Evolutionary conservation across 2,797 vertebrate species (phyloP).

Genomic region (Manis pentadactyla): DNA sequence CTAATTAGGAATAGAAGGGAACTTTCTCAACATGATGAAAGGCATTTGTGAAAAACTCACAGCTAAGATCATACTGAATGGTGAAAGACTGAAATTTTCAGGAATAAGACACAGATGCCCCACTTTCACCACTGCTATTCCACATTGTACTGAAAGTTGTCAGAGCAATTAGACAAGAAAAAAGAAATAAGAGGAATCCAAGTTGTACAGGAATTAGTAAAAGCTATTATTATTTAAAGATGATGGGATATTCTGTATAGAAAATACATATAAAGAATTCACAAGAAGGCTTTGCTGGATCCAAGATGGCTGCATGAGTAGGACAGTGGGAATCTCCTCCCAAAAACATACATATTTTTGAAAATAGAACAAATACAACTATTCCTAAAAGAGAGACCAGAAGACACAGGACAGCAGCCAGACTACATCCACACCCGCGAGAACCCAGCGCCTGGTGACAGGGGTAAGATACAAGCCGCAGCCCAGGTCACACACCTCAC

Average conservation of each 20-base stretch:
- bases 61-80: not conserved
- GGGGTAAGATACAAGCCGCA: no score
- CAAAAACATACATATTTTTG: no score
- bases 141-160: not conserved
- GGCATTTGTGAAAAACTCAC: not conserved
- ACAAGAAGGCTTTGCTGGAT: not conserved
- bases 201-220: not conserved
- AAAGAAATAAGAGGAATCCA: not conserved
- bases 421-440: no score
- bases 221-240: not conserved
- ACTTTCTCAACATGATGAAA: not conserved
- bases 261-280: not conserved
- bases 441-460: no score
- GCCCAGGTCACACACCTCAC: no score
- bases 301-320: no score
- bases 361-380: no score
- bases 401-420: no score
- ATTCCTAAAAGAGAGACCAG: no score
- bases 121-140: not conserved
- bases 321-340: no score
- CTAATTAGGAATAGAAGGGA: not conserved
- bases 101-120: not conserved
- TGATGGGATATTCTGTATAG: not conserved
- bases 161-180: not conserved
- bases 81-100: not conserved